Conservation (phyloP, 1,140 invertebrate genomes). For the Tetramorium parvispinum region DNA sequence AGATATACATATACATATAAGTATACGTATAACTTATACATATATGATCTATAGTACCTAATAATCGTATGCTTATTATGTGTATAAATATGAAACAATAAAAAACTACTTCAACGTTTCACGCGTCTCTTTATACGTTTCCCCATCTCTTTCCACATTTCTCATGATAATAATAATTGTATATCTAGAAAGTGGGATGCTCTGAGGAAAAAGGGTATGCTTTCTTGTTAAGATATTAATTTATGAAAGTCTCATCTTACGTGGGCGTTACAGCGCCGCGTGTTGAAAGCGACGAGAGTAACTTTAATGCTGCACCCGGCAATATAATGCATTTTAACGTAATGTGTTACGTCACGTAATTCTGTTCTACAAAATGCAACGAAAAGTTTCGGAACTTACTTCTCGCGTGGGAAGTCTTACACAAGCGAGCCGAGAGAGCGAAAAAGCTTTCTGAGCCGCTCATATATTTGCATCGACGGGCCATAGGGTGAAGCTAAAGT, state of each 20-base stretch:
- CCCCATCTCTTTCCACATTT: too few relatives aligned
- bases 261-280: not conserved
- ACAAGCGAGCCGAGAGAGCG: constrained; percentile 6
- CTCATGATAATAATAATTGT: not conserved
- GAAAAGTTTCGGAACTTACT: constrained; percentile 49
- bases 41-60: constrained; percentile 72
- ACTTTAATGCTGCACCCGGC: constrained; percentile 9
- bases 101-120: constrained; percentile 73
- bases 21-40: constrained; percentile 58
- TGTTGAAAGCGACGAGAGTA: not conserved
- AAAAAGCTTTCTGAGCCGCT: constrained; percentile 11
- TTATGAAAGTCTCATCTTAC: constrained; percentile 8
- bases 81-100: constrained; percentile 79
- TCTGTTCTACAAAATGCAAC: constrained; percentile 51
- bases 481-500: not conserved
- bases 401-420: not conserved
- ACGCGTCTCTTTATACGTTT: not conserved
- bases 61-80: constrained; percentile 78
- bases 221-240: constrained; percentile 27
- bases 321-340: constrained; percentile 45
- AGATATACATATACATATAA: constrained; percentile 60
- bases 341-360: constrained; percentile 53
- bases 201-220: not conserved
- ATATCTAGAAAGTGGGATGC: not conserved
- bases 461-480: constrained; percentile 44